Evolutionary conservation across 2,797 vertebrate genomes (phyloP).

Genomic region (Aphelocoma californica): DNA sequence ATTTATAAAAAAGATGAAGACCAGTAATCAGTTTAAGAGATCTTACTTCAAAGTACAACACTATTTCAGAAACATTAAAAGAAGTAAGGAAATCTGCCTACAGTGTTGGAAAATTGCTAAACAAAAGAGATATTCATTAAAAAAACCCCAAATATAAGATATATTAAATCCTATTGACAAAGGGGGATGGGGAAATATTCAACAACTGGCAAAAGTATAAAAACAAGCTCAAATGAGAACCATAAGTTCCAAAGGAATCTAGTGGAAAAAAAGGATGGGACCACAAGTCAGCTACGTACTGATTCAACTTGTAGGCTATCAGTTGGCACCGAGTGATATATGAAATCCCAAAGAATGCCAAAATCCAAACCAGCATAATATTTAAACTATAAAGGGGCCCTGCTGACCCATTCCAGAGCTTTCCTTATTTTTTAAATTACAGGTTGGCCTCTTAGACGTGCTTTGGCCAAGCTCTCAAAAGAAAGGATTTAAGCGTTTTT

Average conservation of each 20-base stretch:
- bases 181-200: not conserved
- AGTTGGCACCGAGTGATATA: constrained; percentile 10
- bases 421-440: constrained; percentile 59
- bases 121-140: constrained; percentile 3
- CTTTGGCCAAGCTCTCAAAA: constrained; percentile 38
- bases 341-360: constrained; percentile 24
- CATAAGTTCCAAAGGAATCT: constrained; percentile 6
- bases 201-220: constrained; percentile 41
- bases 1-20: not conserved
- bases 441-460: not conserved
- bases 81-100: not conserved
- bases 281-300: not conserved
- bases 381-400: constrained; percentile 45
- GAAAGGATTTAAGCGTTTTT: not conserved
- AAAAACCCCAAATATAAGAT: not conserved
- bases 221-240: constrained; percentile 57
- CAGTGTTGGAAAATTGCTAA: constrained; percentile 4
- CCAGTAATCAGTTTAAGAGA: not conserved
- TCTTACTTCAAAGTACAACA: not conserved
- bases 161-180: constrained; percentile 20
- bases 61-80: not conserved
- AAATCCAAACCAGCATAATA: constrained; percentile 36
- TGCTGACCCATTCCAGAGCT: constrained; percentile 25
- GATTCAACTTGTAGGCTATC: constrained; percentile 28
- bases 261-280: not conserved